phyloP scores from a whole-genome alignment of 2,113 vertebrate genomes.

The cattle (Bos taurus) region ARS-UCD2.0 NC_037333.1:33124501-33125000 shows the following conservation, averaged over 20 bases:
- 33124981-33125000: background rate
- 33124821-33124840: background rate
- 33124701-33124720: background rate
- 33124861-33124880: background rate
- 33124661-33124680: background rate
- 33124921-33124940: background rate
- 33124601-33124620: conserved; percentile 7
- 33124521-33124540: background rate
- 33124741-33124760: rapidly evolving
- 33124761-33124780: background rate
- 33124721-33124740: background rate
- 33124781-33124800: background rate
- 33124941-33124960: background rate
- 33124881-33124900: background rate
- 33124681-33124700: background rate
- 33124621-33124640: background rate
- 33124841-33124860: background rate
- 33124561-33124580: background rate
- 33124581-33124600: background rate
- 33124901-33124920: background rate
- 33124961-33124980: background rate
- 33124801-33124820: background rate
- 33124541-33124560: background rate
- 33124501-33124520: background rate
- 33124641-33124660: background rate